A percentile compares a stretch with the other conserved stretches of the same genome.
phyloP scores from a whole-genome alignment of 2,888 invertebrate genomes.

The Stegophylla sp. region DNA sequence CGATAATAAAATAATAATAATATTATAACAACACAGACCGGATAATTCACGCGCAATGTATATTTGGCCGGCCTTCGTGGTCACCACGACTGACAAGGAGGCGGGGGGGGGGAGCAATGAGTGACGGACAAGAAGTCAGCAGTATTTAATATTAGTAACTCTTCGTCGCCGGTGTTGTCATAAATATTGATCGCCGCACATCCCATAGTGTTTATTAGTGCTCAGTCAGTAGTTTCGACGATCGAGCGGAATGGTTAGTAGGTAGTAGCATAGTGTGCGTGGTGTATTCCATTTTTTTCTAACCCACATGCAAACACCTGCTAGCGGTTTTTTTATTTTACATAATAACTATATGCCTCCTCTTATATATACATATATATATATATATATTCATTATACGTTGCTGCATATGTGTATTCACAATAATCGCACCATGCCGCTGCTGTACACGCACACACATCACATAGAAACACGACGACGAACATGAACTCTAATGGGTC shows the following conservation, averaged over 20 bases:
- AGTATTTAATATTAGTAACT: background rate
- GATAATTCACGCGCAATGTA: background rate
- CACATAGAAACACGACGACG: background rate
- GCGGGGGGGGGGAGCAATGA: too few species aligned
- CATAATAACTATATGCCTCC: background rate
- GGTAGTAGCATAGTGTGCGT: background rate
- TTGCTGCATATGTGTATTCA: too few species aligned
- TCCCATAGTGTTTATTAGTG: background rate
- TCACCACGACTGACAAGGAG: background rate
- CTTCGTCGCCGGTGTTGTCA: constrained; percentile 1
- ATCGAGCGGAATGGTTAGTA: background rate
- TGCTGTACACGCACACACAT: background rate
- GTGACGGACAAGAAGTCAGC: background rate
- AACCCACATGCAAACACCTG: constrained; percentile 57
- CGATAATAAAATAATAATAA: background rate
- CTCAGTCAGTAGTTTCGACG: background rate
- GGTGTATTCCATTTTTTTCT: constrained; percentile 1
- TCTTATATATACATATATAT: too few species aligned
- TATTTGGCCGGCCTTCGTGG: background rate
- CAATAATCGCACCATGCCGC: constrained; percentile 34
- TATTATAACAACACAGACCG: background rate
- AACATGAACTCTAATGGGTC: constrained; percentile 45
- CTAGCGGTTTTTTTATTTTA: constrained; percentile 10
- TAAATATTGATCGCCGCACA: constrained; percentile 16
- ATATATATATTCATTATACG: background rate